These are phyloP conservation scores for Garra rufa DNA, from an alignment of 2,113 vertebrate genomes.

Conservation along the genomic window DNA sequence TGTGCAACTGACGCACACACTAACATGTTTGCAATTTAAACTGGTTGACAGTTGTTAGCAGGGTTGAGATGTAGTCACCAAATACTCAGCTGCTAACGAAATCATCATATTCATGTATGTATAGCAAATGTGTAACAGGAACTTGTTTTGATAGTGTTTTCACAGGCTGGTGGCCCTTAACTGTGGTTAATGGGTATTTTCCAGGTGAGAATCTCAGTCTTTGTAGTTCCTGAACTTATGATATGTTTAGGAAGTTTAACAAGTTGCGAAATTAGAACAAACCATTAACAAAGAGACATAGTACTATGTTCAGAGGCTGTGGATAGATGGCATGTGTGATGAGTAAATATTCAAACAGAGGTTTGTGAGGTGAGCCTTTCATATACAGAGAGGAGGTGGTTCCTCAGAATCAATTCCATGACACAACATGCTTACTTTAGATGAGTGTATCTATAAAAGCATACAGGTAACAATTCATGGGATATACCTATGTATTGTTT, in stretches of 20 bases:
- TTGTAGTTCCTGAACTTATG: not conserved
- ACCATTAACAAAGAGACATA: not conserved
- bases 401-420: not conserved
- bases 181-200: not conserved
- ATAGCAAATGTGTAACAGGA: not conserved
- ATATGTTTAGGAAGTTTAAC: not conserved
- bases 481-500: not conserved
- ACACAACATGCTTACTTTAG: not conserved
- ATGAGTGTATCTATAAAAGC: not conserved
- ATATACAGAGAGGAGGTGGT: not conserved
- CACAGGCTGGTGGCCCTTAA: not conserved
- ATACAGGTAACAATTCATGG: not conserved
- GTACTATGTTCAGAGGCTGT: not conserved
- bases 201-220: not conserved
- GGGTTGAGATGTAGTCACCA: conserved; percentile 26
- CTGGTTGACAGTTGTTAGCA: not conserved
- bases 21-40: not conserved
- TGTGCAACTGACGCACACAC: not conserved
- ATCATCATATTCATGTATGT: not conserved
- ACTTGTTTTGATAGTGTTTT: not conserved
- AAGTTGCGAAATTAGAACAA: not conserved
- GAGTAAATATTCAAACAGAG: conserved; percentile 18
- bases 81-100: conserved; percentile 41
- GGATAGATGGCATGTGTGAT: not conserved
- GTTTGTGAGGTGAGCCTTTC: conserved; percentile 13